phyloP scores from a whole-genome alignment of 1,140 invertebrate genomes.

The Aricia agestis region DNA sequence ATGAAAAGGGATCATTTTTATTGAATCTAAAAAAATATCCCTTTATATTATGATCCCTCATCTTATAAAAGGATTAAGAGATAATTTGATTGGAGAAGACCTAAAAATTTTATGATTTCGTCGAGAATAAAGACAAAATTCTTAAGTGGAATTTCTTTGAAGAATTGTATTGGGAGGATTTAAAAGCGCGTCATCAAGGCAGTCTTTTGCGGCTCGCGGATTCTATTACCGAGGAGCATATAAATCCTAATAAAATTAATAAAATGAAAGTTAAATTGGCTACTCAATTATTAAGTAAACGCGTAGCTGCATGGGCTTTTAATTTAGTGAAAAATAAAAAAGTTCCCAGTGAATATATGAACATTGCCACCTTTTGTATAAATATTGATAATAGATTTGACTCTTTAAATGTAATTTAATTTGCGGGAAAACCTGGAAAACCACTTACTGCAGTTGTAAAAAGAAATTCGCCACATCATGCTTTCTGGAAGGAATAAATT shows the following conservation, averaged over 20 bases:
- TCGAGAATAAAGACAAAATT: constrained; percentile 27
- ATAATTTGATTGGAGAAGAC: constrained; percentile 37
- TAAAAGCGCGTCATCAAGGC: constrained; percentile 23
- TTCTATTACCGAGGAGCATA: constrained; percentile 38
- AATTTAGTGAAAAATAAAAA: constrained; percentile 19
- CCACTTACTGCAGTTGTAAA: constrained; percentile 30
- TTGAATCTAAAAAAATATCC: constrained; percentile 21
- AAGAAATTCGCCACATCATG: constrained; percentile 27
- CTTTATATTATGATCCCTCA: constrained; percentile 35
- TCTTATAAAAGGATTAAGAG: constrained; percentile 34
- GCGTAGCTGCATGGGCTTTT: constrained; percentile 15
- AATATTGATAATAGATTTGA: constrained; percentile 14
- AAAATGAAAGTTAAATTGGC: constrained; percentile 36
- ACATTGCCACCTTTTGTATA: constrained; percentile 25
- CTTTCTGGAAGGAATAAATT: constrained; percentile 18
- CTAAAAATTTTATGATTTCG: constrained; percentile 22
- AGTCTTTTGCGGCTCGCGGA: constrained; percentile 17
- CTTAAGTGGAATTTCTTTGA: constrained; percentile 33
- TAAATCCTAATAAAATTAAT: constrained; percentile 25
- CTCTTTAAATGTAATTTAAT: constrained; percentile 8
- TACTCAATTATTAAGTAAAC: constrained; percentile 24
- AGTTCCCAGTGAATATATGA: constrained; percentile 25
- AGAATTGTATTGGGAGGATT: constrained; percentile 24
- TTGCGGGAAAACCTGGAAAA: constrained; percentile 29
- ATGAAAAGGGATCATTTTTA: constrained; percentile 23